Conservation (phyloP, 2,888 invertebrate species). For the Stenichneumon culpator region DNA sequence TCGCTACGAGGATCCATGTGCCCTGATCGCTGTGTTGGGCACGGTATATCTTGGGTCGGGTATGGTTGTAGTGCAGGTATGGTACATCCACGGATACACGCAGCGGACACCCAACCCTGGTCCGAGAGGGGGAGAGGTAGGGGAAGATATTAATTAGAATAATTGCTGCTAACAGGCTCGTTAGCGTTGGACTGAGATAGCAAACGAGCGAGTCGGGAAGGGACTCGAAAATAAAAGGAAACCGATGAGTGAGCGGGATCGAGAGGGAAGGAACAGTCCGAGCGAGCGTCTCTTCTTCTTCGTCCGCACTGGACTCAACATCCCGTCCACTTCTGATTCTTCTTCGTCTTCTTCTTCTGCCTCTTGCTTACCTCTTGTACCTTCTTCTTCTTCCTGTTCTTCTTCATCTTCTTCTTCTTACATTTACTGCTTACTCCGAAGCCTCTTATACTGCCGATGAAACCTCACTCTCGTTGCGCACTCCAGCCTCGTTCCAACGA, state of each 20-base stretch:
- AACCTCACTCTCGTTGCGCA: constrained; percentile 49
- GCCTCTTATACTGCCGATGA: constrained; percentile 53
- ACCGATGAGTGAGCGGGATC: constrained; percentile 39
- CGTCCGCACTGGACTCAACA: constrained; percentile 48
- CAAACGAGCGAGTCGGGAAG: constrained; percentile 78
- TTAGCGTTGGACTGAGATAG: constrained; percentile 83
- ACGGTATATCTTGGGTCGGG: constrained; percentile 2
- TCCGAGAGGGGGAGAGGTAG: constrained; percentile 60
- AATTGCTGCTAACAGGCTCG: constrained; percentile 85
- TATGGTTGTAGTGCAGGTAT: neutral
- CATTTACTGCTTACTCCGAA: constrained; percentile 58
- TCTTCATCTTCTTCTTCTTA: constrained; percentile 75
- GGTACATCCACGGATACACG: constrained; percentile 17
- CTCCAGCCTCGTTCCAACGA: constrained; percentile 49
- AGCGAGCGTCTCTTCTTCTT: constrained; percentile 56
- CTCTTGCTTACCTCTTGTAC: constrained; percentile 75
- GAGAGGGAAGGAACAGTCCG: constrained; percentile 46
- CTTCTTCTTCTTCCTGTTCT: constrained; percentile 70
- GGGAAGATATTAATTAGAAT: constrained; percentile 85
- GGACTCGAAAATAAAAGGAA: constrained; percentile 79
- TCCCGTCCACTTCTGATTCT: constrained; percentile 50
- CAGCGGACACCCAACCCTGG: constrained; percentile 29
- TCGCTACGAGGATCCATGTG: neutral
- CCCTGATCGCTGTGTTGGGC: constrained; percentile 4
- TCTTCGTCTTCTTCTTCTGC: constrained; percentile 83